Percentiles rank a stretch among this genome's conserved stretches.
Conservation (phyloP, 1,140 invertebrate species). For the Mamestra configurata region DNA sequence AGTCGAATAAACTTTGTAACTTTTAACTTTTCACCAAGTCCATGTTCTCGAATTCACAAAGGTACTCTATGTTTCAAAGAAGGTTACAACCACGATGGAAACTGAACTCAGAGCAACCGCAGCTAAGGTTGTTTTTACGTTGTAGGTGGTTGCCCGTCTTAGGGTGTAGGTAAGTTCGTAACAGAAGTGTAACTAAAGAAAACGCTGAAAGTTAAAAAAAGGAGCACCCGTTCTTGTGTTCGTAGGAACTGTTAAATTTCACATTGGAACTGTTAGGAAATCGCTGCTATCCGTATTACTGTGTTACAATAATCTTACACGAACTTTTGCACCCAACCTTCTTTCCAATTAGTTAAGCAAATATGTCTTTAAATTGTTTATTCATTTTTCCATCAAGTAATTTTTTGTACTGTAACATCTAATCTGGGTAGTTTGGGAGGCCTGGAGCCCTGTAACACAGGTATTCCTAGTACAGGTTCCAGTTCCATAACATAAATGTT, state of each 20-base stretch:
- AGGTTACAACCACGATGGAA: not conserved
- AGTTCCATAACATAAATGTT: too few relatives aligned
- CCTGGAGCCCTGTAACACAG: too few relatives aligned
- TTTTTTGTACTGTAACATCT: too few relatives aligned
- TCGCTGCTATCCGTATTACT: not conserved
- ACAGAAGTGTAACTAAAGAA: slow-evolving; percentile 54
- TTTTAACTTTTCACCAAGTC: slow-evolving; percentile 59
- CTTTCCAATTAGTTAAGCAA: too few relatives aligned
- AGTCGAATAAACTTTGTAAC: slow-evolving; percentile 66
- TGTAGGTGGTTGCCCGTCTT: slow-evolving; percentile 18
- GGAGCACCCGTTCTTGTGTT: slow-evolving; percentile 46
- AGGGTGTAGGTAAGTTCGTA: slow-evolving; percentile 45
- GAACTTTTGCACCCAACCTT: too few relatives aligned
- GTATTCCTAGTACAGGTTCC: too few relatives aligned
- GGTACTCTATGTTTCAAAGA: slow-evolving; percentile 59
- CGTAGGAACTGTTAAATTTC: slow-evolving; percentile 51
- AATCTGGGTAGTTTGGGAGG: too few relatives aligned
- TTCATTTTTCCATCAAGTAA: too few relatives aligned
- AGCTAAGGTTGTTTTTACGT: slow-evolving; percentile 17
- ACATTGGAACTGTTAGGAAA: slow-evolving; percentile 32
- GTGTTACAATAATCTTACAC: not conserved
- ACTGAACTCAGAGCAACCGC: not conserved
- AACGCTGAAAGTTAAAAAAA: slow-evolving; percentile 61
- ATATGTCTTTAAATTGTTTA: too few relatives aligned
- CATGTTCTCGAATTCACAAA: slow-evolving; percentile 66